phyloP scores from a whole-genome alignment of 2,113 vertebrate species.

The Nipponia nippon region DNA sequence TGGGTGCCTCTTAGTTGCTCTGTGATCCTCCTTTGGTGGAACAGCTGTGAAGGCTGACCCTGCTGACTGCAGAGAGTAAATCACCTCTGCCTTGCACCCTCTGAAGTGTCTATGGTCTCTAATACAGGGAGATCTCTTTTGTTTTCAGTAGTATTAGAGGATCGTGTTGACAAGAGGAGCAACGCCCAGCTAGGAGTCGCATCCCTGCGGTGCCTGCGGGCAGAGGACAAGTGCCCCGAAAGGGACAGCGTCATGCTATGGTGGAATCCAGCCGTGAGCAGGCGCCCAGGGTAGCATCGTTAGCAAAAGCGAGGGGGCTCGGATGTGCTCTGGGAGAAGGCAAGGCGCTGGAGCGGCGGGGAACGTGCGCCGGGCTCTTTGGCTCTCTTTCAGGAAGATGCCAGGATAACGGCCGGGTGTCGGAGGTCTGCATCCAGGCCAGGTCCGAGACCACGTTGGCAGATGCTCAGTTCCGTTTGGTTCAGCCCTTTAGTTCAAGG shows the following conservation, averaged over 20 bases:
- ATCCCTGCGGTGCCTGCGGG: neutral
- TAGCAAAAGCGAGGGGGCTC: neutral
- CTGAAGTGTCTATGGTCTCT: neutral
- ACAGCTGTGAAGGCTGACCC: neutral
- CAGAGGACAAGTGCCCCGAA: neutral
- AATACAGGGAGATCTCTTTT: neutral
- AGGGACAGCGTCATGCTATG: rapidly evolving
- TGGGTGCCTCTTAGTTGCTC: neutral
- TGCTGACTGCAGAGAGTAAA: neutral
- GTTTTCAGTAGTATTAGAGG: neutral
- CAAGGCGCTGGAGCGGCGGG: neutral
- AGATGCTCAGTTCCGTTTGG: neutral
- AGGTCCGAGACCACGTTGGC: rapidly evolving
- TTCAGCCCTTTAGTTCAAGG: neutral
- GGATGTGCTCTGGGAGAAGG: neutral
- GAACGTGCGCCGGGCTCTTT: neutral
- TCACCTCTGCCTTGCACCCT: neutral
- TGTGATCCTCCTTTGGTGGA: neutral
- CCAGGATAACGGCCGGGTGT: rapidly evolving
- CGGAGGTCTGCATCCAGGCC: neutral
- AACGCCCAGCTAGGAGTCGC: neutral
- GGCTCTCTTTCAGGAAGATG: rapidly evolving
- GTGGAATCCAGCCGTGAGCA: neutral
- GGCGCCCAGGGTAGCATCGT: rapidly evolving
- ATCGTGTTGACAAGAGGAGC: neutral